Conservation (phyloP, 2,797 vertebrate genomes). For the Myiothlypis chrysogaster region DNA sequence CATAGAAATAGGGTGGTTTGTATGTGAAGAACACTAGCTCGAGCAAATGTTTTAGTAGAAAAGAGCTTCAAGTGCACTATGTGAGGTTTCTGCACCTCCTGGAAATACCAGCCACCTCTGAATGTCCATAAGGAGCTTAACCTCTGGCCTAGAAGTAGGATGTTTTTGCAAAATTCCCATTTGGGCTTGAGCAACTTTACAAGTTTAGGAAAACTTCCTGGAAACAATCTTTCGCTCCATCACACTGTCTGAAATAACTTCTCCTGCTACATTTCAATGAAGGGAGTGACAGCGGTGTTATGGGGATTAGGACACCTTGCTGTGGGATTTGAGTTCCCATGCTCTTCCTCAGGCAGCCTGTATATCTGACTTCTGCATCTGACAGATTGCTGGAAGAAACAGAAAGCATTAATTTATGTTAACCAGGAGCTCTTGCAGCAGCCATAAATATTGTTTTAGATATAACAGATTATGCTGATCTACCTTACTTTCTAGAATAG, state of each 20-base stretch:
- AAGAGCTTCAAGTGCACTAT: background rate
- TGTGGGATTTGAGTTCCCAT: background rate
- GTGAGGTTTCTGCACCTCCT: background rate
- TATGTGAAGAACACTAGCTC: background rate
- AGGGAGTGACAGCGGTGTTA: rapidly evolving
- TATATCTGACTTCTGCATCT: background rate
- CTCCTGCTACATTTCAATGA: background rate
- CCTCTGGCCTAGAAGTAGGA: background rate
- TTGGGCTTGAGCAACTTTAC: background rate
- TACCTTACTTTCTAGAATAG: background rate
- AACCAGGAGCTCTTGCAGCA: background rate
- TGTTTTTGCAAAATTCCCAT: background rate
- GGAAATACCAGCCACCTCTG: background rate
- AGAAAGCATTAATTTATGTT: background rate
- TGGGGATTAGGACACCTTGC: rapidly evolving
- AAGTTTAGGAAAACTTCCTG: background rate
- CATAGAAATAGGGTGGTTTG: background rate
- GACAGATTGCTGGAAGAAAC: background rate
- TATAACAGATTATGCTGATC: background rate
- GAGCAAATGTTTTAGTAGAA: background rate
- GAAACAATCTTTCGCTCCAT: background rate
- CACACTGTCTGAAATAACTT: background rate
- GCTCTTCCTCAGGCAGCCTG: background rate
- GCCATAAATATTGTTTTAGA: background rate
- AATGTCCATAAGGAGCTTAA: background rate